A percentile compares a stretch with the other conserved stretches of the same genome.
Evolutionary conservation across 2,888 invertebrate species (phyloP).

Genomic region (Gisinianus flammeolus): DNA sequence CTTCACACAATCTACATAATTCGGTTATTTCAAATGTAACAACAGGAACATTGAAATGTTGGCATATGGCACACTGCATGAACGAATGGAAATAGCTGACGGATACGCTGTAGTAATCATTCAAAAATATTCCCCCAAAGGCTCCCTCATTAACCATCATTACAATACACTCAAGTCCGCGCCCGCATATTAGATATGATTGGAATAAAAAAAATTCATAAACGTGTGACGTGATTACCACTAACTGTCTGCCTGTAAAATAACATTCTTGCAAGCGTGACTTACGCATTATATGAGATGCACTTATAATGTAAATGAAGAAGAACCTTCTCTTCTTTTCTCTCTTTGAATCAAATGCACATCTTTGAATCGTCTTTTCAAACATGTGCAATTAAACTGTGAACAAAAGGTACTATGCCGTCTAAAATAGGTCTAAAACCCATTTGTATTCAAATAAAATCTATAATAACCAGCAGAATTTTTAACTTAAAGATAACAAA

Average conservation of each 20-base stretch:
- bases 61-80: neutral
- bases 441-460: neutral
- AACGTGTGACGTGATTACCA: conserved; percentile 18
- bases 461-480: too few relatives aligned
- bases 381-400: neutral
- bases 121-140: neutral
- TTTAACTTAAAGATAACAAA: too few relatives aligned
- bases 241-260: conserved; percentile 1
- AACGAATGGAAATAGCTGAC: neutral
- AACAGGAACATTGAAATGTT: neutral
- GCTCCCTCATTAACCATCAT: neutral
- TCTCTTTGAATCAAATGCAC: neutral
- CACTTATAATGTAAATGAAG: neutral
- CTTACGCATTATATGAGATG: conserved; percentile 10
- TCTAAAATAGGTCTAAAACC: neutral
- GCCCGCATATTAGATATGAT: neutral
- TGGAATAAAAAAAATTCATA: neutral
- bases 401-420: neutral
- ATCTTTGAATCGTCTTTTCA: neutral
- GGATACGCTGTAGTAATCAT: neutral
- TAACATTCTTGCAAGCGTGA: conserved; percentile 26
- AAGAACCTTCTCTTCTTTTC: neutral
- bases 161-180: neutral
- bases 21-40: neutral
- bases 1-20: too few relatives aligned